A percentile compares a stretch with the other conserved stretches of the same genome.
phyloP scores from a whole-genome alignment of 2,113 vertebrate species.

The Sapayoa aenigma region DNA sequence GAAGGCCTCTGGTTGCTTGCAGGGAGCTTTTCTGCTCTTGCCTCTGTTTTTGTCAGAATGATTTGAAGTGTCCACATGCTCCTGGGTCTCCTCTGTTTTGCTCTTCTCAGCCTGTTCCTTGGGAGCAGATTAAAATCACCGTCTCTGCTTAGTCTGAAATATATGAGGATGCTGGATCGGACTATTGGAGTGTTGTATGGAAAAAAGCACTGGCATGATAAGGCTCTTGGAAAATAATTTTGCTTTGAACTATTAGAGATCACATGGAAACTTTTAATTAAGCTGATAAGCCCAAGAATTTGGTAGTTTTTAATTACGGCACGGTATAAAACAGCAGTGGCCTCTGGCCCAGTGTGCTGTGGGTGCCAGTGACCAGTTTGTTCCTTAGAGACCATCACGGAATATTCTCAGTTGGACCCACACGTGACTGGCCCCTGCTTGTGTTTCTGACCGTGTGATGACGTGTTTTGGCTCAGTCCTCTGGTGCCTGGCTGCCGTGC shows the following conservation, averaged over 20 bases:
- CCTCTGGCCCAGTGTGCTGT: rapidly evolving
- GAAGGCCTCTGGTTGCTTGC: rapidly evolving
- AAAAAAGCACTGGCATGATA: rapidly evolving
- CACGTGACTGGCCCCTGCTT: neutral
- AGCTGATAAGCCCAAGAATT: neutral
- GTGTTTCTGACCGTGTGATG: neutral
- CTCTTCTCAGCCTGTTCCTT: neutral
- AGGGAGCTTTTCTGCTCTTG: neutral
- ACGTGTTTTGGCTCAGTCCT: neutral
- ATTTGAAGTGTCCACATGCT: rapidly evolving
- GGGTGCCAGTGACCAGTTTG: neutral
- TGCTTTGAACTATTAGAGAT: neutral
- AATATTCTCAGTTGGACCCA: no score
- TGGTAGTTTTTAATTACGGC: neutral
- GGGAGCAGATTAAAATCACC: neutral
- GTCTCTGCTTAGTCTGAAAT: neutral
- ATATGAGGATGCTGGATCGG: rapidly evolving
- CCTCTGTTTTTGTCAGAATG: neutral
- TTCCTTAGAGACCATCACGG: neutral
- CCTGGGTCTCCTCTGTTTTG: neutral
- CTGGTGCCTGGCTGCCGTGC: rapidly evolving
- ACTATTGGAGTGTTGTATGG: rapidly evolving
- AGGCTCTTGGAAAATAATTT: neutral
- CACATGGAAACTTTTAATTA: neutral
- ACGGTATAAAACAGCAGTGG: neutral